Base-by-base conservation (phyloP, 2,113 vertebrate genomes). In the Engystomops pustulosus region DNA sequence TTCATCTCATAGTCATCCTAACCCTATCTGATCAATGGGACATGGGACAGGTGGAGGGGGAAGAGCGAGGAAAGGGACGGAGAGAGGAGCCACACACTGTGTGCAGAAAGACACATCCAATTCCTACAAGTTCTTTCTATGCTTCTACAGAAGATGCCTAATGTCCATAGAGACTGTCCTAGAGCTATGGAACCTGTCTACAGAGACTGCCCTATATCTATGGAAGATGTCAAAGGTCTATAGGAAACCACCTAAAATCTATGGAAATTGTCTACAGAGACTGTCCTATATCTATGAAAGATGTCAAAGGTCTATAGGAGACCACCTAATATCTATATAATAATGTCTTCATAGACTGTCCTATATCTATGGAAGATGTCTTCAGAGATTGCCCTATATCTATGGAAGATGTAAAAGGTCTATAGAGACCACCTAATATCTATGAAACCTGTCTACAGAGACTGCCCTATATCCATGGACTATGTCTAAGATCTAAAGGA, bases 21-120 rank as follows among this genome's bases (percentile, higher is more conserved):
- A 32, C 60, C 60, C 58, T 20, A 34, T 65, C 62, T 34, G 62
- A 67, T 67, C 62, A 67, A 67, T 65, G 60, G n/a, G n/a, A 18
- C n/a, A 65, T 27, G 15, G 18, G 27, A 18, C 62, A 67, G 62
- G 62, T 36, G 62, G 62, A 67, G 62, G 12, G 25, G n/a, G 14
- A 3, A 34, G 27, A 67, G 62, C 25, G 1, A 30, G 12, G 8
- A 53, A 53, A n/a, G 20, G 51, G 20, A 14, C 1, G 17, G 2
- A n/a, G 51, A 53, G 47, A 49, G 47, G 44, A 49, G 47, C 3
- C 18, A 49, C 15, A 49, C 15, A 7, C 18, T 49, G 14, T 17
- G 47, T 18, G 47, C 47, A 49, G 18, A 49, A 11, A 45, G 44
- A 45, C 14, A 7, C 44, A 12, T 45, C 11, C 44, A n/a, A n/a